Evolutionary conservation across 2,113 vertebrate species (phyloP).

Genomic region (Athene cunicularia): DNA sequence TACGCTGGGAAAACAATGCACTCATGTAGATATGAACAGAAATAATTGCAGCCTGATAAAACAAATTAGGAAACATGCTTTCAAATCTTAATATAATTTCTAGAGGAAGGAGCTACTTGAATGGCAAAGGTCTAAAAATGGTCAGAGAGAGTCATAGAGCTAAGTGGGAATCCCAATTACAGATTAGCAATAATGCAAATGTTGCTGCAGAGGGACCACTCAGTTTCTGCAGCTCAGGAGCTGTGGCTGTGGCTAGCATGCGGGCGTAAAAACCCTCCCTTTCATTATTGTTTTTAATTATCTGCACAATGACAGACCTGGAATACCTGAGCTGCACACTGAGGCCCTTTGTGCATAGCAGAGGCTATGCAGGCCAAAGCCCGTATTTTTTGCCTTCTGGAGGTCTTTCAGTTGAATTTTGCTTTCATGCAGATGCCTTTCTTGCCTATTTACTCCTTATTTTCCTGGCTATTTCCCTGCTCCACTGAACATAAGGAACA

Average conservation of each 20-base stretch:
- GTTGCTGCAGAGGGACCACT: constrained; percentile 45
- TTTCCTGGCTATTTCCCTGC: neutral
- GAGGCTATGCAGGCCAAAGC: neutral
- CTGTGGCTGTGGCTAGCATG: neutral
- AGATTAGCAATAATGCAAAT: constrained; percentile 55
- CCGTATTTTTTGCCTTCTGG: neutral
- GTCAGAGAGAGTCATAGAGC: constrained; percentile 45
- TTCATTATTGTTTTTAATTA: constrained; percentile 56
- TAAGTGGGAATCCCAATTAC: constrained; percentile 63
- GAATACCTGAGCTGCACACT: constrained; percentile 32
- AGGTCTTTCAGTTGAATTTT: neutral
- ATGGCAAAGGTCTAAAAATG: constrained; percentile 62
- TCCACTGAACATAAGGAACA: neutral
- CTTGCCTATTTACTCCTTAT: constrained; percentile 1
- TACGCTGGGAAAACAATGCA: neutral
- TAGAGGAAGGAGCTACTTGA: constrained; percentile 41
- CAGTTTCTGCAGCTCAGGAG: constrained; percentile 11
- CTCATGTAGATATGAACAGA: neutral
- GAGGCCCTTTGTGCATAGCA: neutral
- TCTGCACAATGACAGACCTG: neutral
- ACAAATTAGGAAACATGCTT: constrained; percentile 28
- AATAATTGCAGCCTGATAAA: constrained; percentile 22
- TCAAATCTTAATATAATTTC: constrained; percentile 52
- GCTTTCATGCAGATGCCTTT: neutral
- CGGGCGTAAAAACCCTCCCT: neutral